phyloP scores from a whole-genome alignment of 1,140 invertebrate genomes.

The Hetaerina americana region DNA sequence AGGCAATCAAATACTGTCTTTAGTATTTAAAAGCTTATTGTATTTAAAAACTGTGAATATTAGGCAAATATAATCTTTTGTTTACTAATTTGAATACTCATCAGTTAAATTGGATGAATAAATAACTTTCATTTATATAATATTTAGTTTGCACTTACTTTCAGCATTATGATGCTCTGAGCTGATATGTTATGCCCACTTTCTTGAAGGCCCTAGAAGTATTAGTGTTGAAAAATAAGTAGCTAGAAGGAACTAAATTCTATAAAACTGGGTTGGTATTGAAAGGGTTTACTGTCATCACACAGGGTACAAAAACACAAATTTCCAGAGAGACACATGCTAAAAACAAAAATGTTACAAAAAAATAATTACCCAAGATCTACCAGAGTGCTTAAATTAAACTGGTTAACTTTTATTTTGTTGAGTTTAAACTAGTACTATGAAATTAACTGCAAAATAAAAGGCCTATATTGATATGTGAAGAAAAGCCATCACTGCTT shows the following conservation, averaged over 20 bases:
- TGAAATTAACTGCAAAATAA: not conserved
- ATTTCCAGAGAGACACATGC: not conserved
- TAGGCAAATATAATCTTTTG: not conserved
- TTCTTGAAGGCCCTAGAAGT: constrained; percentile 70
- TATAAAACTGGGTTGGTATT: too few relatives aligned
- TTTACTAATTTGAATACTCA: not conserved
- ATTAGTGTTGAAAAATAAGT: constrained; percentile 7
- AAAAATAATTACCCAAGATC: not conserved
- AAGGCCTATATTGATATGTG: not conserved
- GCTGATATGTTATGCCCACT: constrained; percentile 77
- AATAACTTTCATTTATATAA: not conserved
- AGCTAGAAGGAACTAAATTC: not conserved
- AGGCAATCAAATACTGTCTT: too few relatives aligned
- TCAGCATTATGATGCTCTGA: constrained; percentile 74
- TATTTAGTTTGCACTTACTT: constrained; percentile 50
- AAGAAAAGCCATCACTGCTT: not conserved
- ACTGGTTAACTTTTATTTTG: not conserved
- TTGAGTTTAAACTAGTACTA: not conserved
- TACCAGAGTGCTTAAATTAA: not conserved
- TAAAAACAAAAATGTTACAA: not conserved
- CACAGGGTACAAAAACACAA: too few relatives aligned
- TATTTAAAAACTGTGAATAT: too few relatives aligned
- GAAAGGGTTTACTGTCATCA: too few relatives aligned
- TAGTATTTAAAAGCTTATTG: too few relatives aligned
- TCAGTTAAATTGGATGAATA: not conserved